A percentile compares a stretch with the other conserved stretches of the same genome.
Evolutionary conservation across 2,113 vertebrate genomes (phyloP).

Genomic region (Gallinago jamesoni): DNA sequence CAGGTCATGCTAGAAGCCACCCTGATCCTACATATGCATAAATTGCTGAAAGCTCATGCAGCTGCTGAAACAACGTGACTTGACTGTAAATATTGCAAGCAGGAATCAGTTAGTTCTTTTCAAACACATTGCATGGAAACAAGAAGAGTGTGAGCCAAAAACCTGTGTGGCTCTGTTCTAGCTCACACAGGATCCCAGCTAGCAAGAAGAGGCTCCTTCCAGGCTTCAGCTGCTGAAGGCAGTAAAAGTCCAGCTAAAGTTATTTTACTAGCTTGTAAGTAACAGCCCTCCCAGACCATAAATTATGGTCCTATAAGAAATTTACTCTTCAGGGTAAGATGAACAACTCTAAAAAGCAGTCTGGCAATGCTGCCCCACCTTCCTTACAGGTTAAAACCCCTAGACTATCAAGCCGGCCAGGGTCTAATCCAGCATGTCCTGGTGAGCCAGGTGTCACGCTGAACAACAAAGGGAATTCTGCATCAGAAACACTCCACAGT

Average conservation of each 20-base stretch:
- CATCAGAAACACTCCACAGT: not conserved
- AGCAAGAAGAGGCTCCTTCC: not conserved
- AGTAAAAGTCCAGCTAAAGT: conserved; percentile 41
- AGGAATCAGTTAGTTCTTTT: not conserved
- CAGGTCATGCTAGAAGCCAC: not conserved
- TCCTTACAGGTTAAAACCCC: not conserved
- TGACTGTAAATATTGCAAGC: not conserved
- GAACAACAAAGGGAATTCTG: not conserved
- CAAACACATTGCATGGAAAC: not conserved
- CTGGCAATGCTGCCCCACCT: not conserved
- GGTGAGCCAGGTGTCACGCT: not conserved
- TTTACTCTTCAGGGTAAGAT: conserved; percentile 26
- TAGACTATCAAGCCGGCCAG: not conserved
- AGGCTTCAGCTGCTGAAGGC: not conserved
- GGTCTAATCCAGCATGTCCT: not conserved
- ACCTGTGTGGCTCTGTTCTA: not conserved
- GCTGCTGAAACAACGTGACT: not conserved
- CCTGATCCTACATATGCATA: not conserved
- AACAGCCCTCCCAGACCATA: conserved; percentile 17
- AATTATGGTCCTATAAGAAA: conserved; percentile 33
- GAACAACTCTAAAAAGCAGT: not conserved
- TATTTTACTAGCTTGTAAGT: conserved; percentile 51
- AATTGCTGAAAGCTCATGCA: not conserved
- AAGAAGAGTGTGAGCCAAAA: conserved; percentile 20
- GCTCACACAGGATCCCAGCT: not conserved